These are phyloP conservation scores for Psettodes erumei DNA, from an alignment of 2,113 vertebrate genomes.

Conservation along the genomic window DNA sequence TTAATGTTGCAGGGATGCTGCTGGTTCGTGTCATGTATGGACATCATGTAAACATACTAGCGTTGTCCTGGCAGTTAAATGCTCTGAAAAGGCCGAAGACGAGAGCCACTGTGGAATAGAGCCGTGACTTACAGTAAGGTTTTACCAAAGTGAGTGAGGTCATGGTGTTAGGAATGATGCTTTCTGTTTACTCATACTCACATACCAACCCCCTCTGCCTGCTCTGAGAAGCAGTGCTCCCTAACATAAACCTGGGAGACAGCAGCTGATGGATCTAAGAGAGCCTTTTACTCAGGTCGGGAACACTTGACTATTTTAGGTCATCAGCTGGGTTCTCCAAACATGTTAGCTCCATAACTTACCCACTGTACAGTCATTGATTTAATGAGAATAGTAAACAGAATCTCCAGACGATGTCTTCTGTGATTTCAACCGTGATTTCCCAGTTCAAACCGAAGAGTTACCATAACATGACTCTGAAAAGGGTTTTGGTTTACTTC, in stretches of 20 bases:
- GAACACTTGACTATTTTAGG: constrained; percentile 85
- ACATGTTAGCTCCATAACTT: constrained; percentile 28
- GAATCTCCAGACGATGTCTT: constrained; percentile 11
- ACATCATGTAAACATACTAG: constrained; percentile 14
- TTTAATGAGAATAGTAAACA: constrained; percentile 44
- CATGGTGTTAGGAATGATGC: constrained; percentile 38
- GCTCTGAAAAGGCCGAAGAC: background rate
- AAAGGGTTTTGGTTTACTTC: background rate
- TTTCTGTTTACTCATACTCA: constrained; percentile 52
- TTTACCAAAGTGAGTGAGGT: constrained; percentile 46
- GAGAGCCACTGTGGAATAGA: background rate
- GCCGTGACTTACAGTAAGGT: background rate
- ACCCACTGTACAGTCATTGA: constrained; percentile 31
- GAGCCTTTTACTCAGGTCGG: constrained; percentile 43
- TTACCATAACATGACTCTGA: background rate
- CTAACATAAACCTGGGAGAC: constrained; percentile 76
- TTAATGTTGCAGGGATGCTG: background rate
- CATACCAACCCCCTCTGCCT: constrained; percentile 40
- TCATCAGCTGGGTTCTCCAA: constrained; percentile 60
- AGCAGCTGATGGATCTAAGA: constrained; percentile 68
- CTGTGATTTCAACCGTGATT: constrained; percentile 10
- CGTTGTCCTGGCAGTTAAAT: background rate
- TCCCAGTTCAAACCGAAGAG: constrained; percentile 7
- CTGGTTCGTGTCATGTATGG: background rate
- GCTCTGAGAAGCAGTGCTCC: constrained; percentile 43